Base-by-base conservation (phyloP, 2,888 invertebrate species). In the Leptopilina syphax region DNA sequence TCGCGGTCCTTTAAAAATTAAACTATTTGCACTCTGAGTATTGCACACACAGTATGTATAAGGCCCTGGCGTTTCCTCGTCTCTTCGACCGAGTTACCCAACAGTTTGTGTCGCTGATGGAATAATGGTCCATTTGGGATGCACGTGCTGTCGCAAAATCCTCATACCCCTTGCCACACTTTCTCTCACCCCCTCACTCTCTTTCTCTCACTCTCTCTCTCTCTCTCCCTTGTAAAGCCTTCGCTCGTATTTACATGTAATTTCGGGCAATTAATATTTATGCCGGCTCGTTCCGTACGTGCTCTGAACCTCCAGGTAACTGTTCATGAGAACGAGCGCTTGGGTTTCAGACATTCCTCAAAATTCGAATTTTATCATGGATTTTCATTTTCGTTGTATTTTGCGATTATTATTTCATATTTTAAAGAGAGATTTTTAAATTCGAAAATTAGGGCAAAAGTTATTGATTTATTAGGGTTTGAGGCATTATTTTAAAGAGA, bases 51-150 rank as follows among this genome's bases (percentile, higher is more conserved):
- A 18, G 18, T 27, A 73, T 73, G 73, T 57, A 27, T 57, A 54
- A 27, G 34, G 27, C 54, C 54, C 70, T 34, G 12, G 50, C 12
- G 54, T 27, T 13, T 57, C 34, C 83, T 84, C 84, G 79, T 79
- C 85, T 86, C 85, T 86, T 88, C 84, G 87, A 87, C 87, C 88
- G 87, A 90, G 90, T 90, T 90, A 88, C 86, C 88, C 88, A 88
- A 88, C 90, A 90, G 89, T 91, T 91, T 89, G 85, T 88, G 86
- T 85, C 88, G 87, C 89, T 90, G 90, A 91, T 91, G 89, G 89
- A 90, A 91, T 90, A 91, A 90, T 90, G 89, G 90, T 90, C 89
- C 89, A 90, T 91, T 90, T 90, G 87, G 90, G 89, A 90, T 91
- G 90, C 90, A 88, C 89, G 88, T 89, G 87, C 86, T 88, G 89